Percentiles rank a stretch among this genome's conserved stretches.
These are phyloP conservation scores for Emydoidea blandingii DNA, from an alignment of 2,797 vertebrate genomes.

Conservation along the genomic window DNA sequence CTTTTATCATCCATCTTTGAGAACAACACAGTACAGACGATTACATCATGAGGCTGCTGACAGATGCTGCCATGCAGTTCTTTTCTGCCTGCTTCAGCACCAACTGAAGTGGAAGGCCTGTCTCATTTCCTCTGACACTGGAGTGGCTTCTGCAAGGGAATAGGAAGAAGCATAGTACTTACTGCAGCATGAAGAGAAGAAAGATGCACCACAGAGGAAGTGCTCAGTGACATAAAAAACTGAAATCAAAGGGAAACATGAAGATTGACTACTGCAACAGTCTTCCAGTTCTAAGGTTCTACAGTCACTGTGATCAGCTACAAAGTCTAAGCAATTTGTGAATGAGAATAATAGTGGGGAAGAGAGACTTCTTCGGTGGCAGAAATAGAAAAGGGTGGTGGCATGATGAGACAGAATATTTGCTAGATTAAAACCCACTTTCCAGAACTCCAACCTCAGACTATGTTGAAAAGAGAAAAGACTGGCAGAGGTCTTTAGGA, in stretches of 20 bases:
- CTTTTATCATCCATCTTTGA: not conserved
- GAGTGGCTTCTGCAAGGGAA: not conserved
- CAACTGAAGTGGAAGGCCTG: not conserved
- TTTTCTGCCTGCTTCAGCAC: not conserved
- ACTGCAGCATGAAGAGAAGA: not conserved
- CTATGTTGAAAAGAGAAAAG: not conserved
- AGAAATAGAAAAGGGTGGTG: not conserved
- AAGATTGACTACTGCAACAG: not conserved
- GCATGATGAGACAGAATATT: not conserved
- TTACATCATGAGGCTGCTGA: not conserved
- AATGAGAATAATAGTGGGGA: not conserved
- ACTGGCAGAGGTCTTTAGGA: constrained; percentile 19
- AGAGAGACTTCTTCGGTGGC: not conserved
- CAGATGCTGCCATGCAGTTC: not conserved
- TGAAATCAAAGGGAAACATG: not conserved
- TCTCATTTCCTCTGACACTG: not conserved
- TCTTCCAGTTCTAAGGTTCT: not conserved
- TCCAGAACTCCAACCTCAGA: not conserved
- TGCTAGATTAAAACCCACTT: not conserved
- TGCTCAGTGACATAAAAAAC: not conserved
- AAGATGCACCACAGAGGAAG: not conserved
- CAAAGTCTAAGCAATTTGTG: not conserved
- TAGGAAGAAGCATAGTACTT: not conserved
- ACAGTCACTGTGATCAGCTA: too few species aligned
- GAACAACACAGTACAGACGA: not conserved